These are phyloP conservation scores for Eupristina koningsbergeri DNA, from an alignment of 1,140 invertebrate genomes.

Conservation along the genomic window DNA sequence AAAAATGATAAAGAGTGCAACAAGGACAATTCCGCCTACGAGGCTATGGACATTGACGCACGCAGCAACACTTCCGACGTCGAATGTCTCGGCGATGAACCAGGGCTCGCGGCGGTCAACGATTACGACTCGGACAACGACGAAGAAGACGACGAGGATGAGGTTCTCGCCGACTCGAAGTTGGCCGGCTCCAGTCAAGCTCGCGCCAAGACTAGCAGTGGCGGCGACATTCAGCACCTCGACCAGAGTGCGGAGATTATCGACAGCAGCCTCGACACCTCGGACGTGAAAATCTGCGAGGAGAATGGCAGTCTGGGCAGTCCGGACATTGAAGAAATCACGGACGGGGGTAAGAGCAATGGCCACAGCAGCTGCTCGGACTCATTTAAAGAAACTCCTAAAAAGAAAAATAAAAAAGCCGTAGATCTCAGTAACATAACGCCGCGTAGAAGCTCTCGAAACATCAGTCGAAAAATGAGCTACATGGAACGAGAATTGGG, in stretches of 20 bases:
- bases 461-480: conserved; percentile 78
- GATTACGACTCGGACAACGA: conserved; percentile 61
- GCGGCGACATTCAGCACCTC: conserved; percentile 48
- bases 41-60: conserved; percentile 68
- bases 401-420: conserved; percentile 69
- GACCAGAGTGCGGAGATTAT: conserved; percentile 8
- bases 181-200: neutral
- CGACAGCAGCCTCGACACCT: conserved; percentile 61
- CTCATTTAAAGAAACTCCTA: conserved; percentile 56
- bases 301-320: conserved; percentile 70
- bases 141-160: conserved; percentile 55
- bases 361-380: conserved; percentile 55
- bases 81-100: conserved; percentile 69
- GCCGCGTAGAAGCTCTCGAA: conserved; percentile 77
- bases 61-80: conserved; percentile 68
- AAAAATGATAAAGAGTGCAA: conserved; percentile 58
- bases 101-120: conserved; percentile 63
- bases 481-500: conserved; percentile 71
- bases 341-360: conserved; percentile 62
- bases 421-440: conserved; percentile 70
- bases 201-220: neutral
- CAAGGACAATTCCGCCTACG: conserved; percentile 53
- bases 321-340: conserved; percentile 70
- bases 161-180: neutral
- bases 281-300: conserved; percentile 66